Evolutionary conservation across 2,113 vertebrate genomes (phyloP), one percentile per base, ranked within the genome.

Genomic region (Perca flavescens): DNA sequence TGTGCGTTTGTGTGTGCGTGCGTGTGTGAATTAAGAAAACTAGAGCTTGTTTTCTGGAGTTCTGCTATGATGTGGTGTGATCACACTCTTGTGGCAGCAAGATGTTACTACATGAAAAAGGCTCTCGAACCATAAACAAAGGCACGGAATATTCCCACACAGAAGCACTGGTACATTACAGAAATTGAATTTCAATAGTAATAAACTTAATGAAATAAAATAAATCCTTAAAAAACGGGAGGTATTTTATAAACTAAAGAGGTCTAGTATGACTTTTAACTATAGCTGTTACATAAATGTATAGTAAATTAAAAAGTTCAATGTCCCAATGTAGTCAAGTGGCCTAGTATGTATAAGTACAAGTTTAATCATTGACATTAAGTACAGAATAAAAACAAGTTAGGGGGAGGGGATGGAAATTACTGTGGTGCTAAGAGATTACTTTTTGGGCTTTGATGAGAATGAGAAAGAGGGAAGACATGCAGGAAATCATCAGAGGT

Each of bases 1-100:
- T 78, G 61, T 66, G n/a, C n/a, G n/a, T n/a, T n/a, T n/a, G 46
- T 74, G 71, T 80, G 57, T 60, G 67, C n/a, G 46, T 75, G 64
- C 73, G 34, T 66, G 74, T 74, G 67, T 75, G 57, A 60, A 75
- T 73, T 60, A 43, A 43, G 58, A 74, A 74, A 54, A 63, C 16
- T 0, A 52, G 22, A 36, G 53, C 60, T 66, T 14, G 19, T 53
- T 16, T 52, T 64, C 43, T 22, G 49, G 46, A n/a, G 25, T 21
- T 58, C 43, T 60, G 15, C 8, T n/a, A n/a, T 63, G 91, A n/a
- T 63, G 91, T 56, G 54, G 50, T 79, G 74, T 85, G 85, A 86
- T 80, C 85, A 6, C 83, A 3, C 87, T 92, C 93, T 91, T 77
- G 90, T 93, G 94, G 90, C 25, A 14, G 17, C 2, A 40, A 3